These are phyloP conservation scores for Platyrinchus mystaceus DNA, from an alignment of 2,797 vertebrate species.

Conservation along the genomic window DNA sequence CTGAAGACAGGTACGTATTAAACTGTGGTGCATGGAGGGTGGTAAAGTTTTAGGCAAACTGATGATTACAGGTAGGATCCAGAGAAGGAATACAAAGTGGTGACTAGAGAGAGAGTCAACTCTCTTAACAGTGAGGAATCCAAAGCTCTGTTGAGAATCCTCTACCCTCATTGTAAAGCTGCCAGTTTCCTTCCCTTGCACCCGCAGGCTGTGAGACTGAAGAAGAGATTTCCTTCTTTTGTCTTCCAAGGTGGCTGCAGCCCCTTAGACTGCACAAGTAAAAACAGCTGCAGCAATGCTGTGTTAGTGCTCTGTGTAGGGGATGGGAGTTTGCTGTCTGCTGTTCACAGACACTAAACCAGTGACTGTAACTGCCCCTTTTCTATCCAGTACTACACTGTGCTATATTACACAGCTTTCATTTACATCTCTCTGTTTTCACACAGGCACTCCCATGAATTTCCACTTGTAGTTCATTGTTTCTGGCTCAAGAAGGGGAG, in stretches of 20 bases:
- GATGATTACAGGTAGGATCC: neutral
- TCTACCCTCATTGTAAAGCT: neutral
- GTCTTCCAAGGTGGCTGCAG: neutral
- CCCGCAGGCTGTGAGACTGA: neutral
- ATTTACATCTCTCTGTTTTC: neutral
- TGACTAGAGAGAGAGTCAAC: neutral
- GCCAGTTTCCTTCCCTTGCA: too few relatives aligned
- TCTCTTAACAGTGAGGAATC: neutral
- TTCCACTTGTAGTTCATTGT: neutral
- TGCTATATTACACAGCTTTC: neutral
- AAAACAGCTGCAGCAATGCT: neutral
- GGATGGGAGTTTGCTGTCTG: neutral
- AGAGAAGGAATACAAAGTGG: neutral
- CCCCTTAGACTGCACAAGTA: neutral
- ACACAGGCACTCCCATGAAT: neutral
- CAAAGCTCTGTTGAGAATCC: neutral
- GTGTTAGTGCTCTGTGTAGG: neutral
- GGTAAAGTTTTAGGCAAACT: neutral
- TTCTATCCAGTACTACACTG: accelerated
- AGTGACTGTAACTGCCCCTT: neutral
- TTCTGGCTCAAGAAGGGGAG: neutral
- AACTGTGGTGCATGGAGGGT: neutral
- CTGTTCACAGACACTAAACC: neutral
- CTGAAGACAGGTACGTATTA: neutral
- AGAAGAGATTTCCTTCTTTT: neutral